Evolutionary conservation across 2,888 invertebrate species (phyloP).

Genomic region (Nephrotoma flavescens): DNA sequence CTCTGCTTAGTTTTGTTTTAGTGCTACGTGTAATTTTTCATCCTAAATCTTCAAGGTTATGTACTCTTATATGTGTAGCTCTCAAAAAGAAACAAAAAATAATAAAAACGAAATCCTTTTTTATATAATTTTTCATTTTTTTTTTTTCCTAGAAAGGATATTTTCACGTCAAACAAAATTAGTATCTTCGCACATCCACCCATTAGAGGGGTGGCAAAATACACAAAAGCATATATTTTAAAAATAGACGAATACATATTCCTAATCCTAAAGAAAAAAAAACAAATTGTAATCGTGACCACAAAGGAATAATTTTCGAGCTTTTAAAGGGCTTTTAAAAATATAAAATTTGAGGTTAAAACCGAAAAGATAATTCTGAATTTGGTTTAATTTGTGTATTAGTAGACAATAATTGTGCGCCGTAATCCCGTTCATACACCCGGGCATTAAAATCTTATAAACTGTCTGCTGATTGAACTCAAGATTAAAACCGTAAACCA

Average conservation of each 20-base stretch:
- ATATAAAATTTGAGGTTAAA: background rate
- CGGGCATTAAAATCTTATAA: background rate
- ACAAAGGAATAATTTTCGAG: background rate
- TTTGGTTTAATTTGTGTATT: background rate
- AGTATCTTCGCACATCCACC: background rate
- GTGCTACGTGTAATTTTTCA: background rate
- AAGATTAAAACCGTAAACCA: background rate
- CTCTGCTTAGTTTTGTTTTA: background rate
- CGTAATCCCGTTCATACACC: background rate
- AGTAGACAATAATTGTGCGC: background rate
- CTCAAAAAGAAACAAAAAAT: background rate
- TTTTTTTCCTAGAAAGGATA: background rate
- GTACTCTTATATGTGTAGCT: background rate
- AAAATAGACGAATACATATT: background rate
- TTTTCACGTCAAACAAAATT: background rate
- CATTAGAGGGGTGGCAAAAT: no score
- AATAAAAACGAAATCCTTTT: background rate
- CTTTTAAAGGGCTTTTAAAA: background rate
- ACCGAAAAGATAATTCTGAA: background rate
- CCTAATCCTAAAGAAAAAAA: background rate
- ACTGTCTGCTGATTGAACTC: background rate
- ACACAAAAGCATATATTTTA: background rate
- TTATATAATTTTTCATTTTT: background rate
- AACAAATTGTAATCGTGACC: background rate
- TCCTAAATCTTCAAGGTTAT: background rate